These are phyloP conservation scores for Cryptophagus acutangulus DNA, from an alignment of 2,888 invertebrate genomes.

Conservation along the genomic window DNA sequence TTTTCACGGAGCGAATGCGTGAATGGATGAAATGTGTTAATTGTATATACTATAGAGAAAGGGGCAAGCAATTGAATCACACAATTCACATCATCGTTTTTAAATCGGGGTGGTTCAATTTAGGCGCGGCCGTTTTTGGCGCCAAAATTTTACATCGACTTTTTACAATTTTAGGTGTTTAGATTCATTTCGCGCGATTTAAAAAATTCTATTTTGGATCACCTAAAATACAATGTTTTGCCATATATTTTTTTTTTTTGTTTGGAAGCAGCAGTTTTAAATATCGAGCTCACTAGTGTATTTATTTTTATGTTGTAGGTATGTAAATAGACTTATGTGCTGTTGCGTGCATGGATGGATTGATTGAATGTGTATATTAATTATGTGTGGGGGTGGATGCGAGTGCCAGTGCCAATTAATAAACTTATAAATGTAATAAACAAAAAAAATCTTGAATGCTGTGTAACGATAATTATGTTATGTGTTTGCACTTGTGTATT, in stretches of 20 bases:
- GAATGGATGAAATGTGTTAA: conserved; percentile 25
- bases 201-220: too few relatives aligned
- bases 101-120: too few relatives aligned
- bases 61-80: too few relatives aligned
- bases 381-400: conserved; percentile 22
- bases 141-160: too few relatives aligned
- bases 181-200: too few relatives aligned
- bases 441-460: conserved; percentile 45
- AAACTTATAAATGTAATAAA: conserved; percentile 44
- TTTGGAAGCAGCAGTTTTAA: too few relatives aligned
- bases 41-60: conserved; percentile 28
- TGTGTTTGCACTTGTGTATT: conserved; percentile 49
- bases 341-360: too few relatives aligned
- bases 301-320: conserved; percentile 41
- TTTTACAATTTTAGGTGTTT: too few relatives aligned
- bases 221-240: conserved; percentile 38
- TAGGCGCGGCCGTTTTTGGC: too few relatives aligned
- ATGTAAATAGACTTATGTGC: conserved; percentile 44
- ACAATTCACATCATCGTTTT: too few relatives aligned
- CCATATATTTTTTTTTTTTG: conserved; percentile 35
- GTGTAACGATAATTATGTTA: conserved; percentile 52
- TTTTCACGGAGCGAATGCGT: conserved; percentile 24
- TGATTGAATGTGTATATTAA: conserved; percentile 15
- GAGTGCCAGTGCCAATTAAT: conserved; percentile 50
- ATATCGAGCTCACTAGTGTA: conserved; percentile 26